Evolutionary conservation across 2,888 invertebrate genomes (phyloP), one percentile per base, ranked within the genome.

Genomic region (Schizotus pectinicornis): DNA sequence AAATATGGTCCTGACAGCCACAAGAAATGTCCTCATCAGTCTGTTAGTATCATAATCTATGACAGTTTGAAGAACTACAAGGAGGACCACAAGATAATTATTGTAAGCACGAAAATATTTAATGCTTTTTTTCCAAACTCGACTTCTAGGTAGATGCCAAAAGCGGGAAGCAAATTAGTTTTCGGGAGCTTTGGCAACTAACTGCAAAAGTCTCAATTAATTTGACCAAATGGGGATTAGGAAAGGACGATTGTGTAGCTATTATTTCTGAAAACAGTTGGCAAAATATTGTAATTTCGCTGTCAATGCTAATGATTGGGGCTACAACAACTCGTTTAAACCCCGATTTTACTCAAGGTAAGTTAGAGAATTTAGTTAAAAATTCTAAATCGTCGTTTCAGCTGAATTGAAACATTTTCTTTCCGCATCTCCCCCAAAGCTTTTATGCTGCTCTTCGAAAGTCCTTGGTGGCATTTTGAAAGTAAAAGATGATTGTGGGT

Each of bases 371-470:
- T 22, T 22, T 5, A 22, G 5, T 22, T n/a, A n/a, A n/a, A n/a
- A n/a, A n/a, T n/a, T n/a, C 2, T 22, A 22, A 22, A 22, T 22
- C 5, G 22, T 3, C 5, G 22, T 22, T 22, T 22, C 22, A 56
- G 56, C 42, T 14, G 56, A 56, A 38, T 7, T 56, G 9, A 49
- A 38, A 14, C 50, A 50, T 35, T 32, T 41, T 12, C 13, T 50
- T 9, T 7, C 30, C 1, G 37, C 37, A 7, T 45, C 34, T 13
- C 35, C 13, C 2, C 50, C 56, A 1, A 34, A 12, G 3, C 7
- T 56, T 3, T 13, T 56, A 3, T 49, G 50, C 22, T 50, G 43
- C 6, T 34, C 49, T 1, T 8, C 35, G 13, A 45, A 56, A 30
- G 9, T 38, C n/a, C 9, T 51, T 7, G 6, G 31, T 13, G 36